Conservation (phyloP, 1,140 invertebrate genomes). For the Copidosoma floridanum region DNA sequence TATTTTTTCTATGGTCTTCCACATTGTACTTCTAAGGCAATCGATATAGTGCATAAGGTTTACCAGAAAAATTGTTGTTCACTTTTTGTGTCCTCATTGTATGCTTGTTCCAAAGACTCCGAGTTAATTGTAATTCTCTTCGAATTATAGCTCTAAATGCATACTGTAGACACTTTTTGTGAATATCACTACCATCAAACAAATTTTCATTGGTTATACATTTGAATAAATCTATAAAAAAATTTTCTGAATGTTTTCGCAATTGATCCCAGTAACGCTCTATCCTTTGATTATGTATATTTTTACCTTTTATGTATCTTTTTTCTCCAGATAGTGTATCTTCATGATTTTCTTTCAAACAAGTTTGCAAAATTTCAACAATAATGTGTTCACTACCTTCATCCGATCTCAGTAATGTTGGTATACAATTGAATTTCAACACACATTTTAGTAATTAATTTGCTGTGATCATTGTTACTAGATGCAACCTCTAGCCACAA, state of each 20-base stretch:
- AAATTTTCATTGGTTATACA: background rate
- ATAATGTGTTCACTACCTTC: background rate
- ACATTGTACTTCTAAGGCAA: background rate
- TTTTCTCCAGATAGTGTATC: background rate
- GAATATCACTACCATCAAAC: conserved; percentile 6
- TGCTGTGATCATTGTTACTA: background rate
- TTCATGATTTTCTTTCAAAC: background rate
- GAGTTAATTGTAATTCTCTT: background rate
- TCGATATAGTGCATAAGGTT: conserved; percentile 6
- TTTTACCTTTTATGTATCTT: background rate
- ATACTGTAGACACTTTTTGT: conserved; percentile 15
- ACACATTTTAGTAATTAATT: background rate
- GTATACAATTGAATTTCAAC: background rate
- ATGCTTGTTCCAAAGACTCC: conserved; percentile 14
- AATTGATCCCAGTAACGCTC: conserved; percentile 13
- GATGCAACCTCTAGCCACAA: background rate
- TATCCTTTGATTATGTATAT: background rate
- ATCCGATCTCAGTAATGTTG: background rate
- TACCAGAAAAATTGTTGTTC: background rate
- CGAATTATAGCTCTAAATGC: conserved; percentile 18
- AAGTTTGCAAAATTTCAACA: background rate
- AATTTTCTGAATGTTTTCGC: conserved; percentile 3
- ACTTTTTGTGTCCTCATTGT: conserved; percentile 16
- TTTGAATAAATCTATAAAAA: conserved; percentile 22
- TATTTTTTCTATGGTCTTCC: conserved; percentile 1